Percentiles rank a stretch among this genome's conserved stretches.
phyloP scores from a whole-genome alignment of 2,797 vertebrate genomes.

The Pangasius djambal region DNA sequence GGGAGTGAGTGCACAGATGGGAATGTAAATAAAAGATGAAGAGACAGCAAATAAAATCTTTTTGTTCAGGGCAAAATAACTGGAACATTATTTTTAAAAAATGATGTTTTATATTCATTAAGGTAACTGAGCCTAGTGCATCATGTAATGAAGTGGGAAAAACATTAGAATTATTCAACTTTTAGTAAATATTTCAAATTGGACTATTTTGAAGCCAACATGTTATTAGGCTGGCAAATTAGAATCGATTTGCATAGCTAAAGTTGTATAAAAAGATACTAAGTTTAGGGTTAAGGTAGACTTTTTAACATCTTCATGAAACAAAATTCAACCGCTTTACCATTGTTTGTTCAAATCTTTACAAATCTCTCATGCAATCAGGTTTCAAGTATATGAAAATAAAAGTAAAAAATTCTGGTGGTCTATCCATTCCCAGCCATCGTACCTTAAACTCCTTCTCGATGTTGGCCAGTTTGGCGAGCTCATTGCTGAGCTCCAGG shows the following conservation, averaged over 20 bases:
- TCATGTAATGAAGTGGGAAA: background rate
- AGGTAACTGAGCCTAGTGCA: background rate
- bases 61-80: background rate
- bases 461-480: slow-evolving; percentile 87
- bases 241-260: background rate
- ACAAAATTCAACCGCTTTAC: background rate
- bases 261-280: background rate
- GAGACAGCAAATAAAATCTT: background rate
- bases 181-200: background rate
- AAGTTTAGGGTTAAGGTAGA: background rate
- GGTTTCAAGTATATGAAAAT: background rate
- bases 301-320: background rate
- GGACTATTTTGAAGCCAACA: background rate
- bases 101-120: background rate
- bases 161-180: background rate
- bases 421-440: background rate
- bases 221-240: background rate
- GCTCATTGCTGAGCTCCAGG: slow-evolving; percentile 87
- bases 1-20: background rate
- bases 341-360: background rate
- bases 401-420: too few species aligned
- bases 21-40: slow-evolving; percentile 17
- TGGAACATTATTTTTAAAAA: background rate
- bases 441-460: slow-evolving; percentile 91
- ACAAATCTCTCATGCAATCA: background rate